These are phyloP conservation scores for Podilymbus podiceps DNA, from an alignment of 2,113 vertebrate species.

Conservation along the genomic window DNA sequence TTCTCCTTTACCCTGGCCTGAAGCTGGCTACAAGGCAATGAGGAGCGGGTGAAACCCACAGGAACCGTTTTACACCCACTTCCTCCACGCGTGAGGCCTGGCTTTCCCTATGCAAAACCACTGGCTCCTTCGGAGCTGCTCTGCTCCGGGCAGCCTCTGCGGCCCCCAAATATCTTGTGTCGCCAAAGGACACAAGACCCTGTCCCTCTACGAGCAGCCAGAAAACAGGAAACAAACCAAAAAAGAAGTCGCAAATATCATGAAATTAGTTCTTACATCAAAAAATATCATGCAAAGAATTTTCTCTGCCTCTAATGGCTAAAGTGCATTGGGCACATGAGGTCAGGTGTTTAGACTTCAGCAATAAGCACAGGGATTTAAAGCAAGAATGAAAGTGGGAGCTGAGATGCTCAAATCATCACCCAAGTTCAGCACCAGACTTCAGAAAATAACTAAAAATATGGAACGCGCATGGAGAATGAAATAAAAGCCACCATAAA, in stretches of 20 bases:
- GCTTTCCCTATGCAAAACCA: neutral
- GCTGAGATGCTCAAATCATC: neutral
- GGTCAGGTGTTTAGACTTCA: accelerated
- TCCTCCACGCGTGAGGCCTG: neutral
- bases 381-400: neutral
- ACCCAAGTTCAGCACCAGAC: neutral
- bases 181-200: neutral
- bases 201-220: neutral
- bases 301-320: neutral
- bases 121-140: neutral
- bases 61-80: neutral
- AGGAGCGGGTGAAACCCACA: neutral
- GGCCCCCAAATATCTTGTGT: neutral
- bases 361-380: neutral
- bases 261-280: neutral
- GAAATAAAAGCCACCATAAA: neutral
- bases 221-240: neutral
- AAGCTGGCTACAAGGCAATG: neutral
- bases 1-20: neutral
- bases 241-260: neutral
- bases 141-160: neutral
- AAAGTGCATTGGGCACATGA: neutral
- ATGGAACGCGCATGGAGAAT: accelerated
- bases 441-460: neutral
- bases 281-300: neutral